These are phyloP conservation scores for Leptodactylus fuscus DNA, from an alignment of 2,113 vertebrate genomes.

Conservation along the genomic window DNA sequence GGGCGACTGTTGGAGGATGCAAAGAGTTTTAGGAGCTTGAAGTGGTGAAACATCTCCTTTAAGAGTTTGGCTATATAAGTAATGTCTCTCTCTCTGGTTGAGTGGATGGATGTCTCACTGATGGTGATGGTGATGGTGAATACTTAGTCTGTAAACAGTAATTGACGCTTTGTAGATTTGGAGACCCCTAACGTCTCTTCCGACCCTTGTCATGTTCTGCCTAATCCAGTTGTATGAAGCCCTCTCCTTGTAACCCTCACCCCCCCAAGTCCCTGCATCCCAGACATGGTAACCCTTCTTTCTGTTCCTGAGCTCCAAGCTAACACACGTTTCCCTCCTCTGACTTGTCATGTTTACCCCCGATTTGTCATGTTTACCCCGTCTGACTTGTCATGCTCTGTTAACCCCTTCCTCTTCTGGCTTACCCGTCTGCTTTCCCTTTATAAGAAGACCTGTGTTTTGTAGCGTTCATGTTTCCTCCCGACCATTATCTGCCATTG, in stretches of 20 bases:
- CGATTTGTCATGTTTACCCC: not conserved
- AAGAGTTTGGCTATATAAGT: too few relatives aligned
- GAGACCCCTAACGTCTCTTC: conserved; percentile 1
- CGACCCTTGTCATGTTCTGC: not conserved
- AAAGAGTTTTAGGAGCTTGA: too few relatives aligned
- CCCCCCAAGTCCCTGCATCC: conserved; percentile 47
- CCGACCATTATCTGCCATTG: conserved; percentile 62
- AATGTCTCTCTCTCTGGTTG: not conserved
- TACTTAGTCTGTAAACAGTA: not conserved
- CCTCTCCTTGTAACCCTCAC: conserved; percentile 57
- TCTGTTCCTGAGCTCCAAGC: not conserved
- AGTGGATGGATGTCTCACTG: not conserved
- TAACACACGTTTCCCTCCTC: conserved; percentile 2
- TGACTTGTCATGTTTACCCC: too few relatives aligned
- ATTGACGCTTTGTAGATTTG: not conserved
- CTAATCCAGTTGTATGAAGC: too few relatives aligned
- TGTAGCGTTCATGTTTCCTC: conserved; percentile 55
- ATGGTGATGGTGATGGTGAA: not conserved
- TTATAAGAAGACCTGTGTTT: not conserved
- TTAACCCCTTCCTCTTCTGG: fast-evolving
- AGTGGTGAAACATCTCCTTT: too few relatives aligned
- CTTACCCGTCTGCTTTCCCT: fast-evolving
- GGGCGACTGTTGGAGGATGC: too few relatives aligned
- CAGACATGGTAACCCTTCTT: not conserved
- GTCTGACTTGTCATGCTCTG: not conserved